Conservation (phyloP, 2,888 invertebrate genomes). For the Epinotia demarniana region DNA sequence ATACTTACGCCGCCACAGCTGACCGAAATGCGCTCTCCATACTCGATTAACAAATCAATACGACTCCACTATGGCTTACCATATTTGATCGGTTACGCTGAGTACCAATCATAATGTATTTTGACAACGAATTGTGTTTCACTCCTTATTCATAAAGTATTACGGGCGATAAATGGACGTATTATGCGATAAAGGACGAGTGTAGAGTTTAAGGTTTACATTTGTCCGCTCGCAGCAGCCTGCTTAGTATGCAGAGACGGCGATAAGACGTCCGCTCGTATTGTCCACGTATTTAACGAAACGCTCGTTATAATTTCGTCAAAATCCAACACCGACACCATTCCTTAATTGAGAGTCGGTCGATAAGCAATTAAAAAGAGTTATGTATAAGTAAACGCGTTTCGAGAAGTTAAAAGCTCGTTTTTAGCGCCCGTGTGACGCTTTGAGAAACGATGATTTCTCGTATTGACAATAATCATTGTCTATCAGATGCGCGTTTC, state of each 20-base stretch:
- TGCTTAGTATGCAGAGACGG: conserved; percentile 68
- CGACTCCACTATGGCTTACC: conserved; percentile 68
- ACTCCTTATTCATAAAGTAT: conserved; percentile 60
- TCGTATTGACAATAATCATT: conserved; percentile 80
- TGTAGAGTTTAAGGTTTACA: conserved; percentile 59
- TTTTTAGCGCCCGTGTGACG: conserved; percentile 57
- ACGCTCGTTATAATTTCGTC: conserved; percentile 73
- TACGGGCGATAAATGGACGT: conserved; percentile 51
- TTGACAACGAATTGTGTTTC: conserved; percentile 60
- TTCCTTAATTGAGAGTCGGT: conserved; percentile 62
- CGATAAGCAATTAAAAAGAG: conserved; percentile 43
- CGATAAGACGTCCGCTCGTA: conserved; percentile 73
- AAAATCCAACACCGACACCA: conserved; percentile 68
- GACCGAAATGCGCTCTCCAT: conserved; percentile 84
- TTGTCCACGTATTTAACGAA: conserved; percentile 65
- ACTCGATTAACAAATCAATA: conserved; percentile 83
- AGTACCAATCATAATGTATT: conserved; percentile 66
- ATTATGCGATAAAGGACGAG: conserved; percentile 44
- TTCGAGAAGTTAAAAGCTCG: conserved; percentile 49
- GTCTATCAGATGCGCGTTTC: conserved; percentile 67
- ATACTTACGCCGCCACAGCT: conserved; percentile 81
- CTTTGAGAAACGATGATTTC: conserved; percentile 77
- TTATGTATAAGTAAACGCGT: conserved; percentile 55
- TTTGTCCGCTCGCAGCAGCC: conserved; percentile 57
- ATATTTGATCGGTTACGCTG: conserved; percentile 67